phyloP scores from a whole-genome alignment of 2,888 invertebrate genomes.

The Nemotelus nigrinus region DNA sequence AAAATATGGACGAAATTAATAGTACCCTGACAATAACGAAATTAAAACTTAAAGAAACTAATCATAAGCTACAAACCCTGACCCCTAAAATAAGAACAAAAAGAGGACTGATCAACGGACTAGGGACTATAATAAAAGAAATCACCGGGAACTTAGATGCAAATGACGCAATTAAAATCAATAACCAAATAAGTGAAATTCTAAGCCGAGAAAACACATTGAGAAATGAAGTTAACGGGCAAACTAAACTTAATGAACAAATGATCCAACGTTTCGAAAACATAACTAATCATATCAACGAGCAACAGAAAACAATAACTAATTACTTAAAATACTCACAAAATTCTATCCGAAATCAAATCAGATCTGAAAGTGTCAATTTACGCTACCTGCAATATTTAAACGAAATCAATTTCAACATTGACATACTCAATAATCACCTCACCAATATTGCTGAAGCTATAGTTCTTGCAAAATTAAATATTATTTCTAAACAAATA shows the following conservation, averaged over 20 bases:
- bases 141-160: slow-evolving; percentile 18
- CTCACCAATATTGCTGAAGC: slow-evolving; percentile 33
- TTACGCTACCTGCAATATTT: slow-evolving; percentile 25
- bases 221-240: slow-evolving; percentile 11
- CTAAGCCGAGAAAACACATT: not conserved
- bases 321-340: not conserved
- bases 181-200: slow-evolving; percentile 19
- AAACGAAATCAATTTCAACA: slow-evolving; percentile 35
- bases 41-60: slow-evolving; percentile 4
- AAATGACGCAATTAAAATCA: slow-evolving; percentile 21
- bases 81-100: slow-evolving; percentile 17
- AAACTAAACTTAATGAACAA: slow-evolving; percentile 25
- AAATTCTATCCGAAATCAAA: not conserved
- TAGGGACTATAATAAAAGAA: slow-evolving; percentile 35
- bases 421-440: slow-evolving; percentile 36
- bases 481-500: slow-evolving; percentile 45
- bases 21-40: slow-evolving; percentile 16
- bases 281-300: slow-evolving; percentile 37
- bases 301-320: slow-evolving; percentile 22
- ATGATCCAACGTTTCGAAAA: slow-evolving; percentile 41
- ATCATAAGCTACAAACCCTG: not conserved
- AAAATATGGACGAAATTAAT: not conserved
- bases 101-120: slow-evolving; percentile 36
- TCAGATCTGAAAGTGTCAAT: not conserved
- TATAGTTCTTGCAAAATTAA: slow-evolving; percentile 41